A percentile compares a stretch with the other conserved stretches of the same genome.
Conservation (phyloP, 2,113 vertebrate species). For the Phaetusa simplex region DNA sequence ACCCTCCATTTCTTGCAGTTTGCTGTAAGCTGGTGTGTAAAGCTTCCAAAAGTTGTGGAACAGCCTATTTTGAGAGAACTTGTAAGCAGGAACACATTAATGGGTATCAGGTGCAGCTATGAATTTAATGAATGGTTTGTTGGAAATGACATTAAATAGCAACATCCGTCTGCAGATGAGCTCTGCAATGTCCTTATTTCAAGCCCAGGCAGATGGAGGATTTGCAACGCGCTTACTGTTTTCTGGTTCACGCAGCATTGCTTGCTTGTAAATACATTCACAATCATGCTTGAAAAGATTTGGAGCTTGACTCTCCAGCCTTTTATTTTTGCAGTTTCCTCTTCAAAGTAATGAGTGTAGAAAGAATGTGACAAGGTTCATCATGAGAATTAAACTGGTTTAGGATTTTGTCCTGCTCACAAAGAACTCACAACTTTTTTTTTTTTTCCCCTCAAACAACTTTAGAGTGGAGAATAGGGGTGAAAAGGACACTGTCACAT, state of each 20-base stretch:
- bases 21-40: neutral
- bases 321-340: conserved; percentile 8
- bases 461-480: neutral
- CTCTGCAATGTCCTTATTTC: conserved; percentile 48
- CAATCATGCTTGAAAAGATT: neutral
- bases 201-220: conserved; percentile 59
- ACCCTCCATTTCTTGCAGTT: neutral
- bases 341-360: neutral
- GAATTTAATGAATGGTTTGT: conserved; percentile 68
- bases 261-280: conserved; percentile 17
- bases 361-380: neutral
- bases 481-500: neutral
- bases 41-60: conserved; percentile 28
- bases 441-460: neutral
- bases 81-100: conserved; percentile 52
- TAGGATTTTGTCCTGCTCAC: neutral
- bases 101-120: conserved; percentile 67
- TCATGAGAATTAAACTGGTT: neutral
- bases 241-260: neutral
- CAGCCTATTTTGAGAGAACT: conserved; percentile 39
- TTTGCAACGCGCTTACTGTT: neutral
- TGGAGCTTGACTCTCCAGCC: neutral
- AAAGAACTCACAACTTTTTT: neutral
- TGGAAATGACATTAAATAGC: conserved; percentile 63
- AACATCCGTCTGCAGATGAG: conserved; percentile 68